phyloP scores from a whole-genome alignment of 2,797 vertebrate species.

The Sphaeramia orbicularis region DNA sequence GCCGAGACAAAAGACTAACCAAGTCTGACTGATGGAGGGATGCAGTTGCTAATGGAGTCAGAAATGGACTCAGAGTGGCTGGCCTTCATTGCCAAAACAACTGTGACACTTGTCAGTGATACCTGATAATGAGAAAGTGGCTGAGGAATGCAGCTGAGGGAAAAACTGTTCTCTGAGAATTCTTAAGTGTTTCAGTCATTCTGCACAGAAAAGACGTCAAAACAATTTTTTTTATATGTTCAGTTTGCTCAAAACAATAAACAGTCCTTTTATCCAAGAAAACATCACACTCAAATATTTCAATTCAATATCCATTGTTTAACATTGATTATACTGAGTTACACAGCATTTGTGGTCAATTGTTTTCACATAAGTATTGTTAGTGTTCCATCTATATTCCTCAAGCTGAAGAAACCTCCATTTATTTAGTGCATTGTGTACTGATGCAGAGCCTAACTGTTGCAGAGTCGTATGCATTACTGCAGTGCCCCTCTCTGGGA shows the following conservation, averaged over 20 bases:
- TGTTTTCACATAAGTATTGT: conserved; percentile 2
- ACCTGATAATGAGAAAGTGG: conserved; percentile 41
- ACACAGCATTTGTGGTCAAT: background rate
- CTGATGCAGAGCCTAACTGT: conserved; percentile 31
- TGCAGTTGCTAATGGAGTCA: conserved; percentile 52
- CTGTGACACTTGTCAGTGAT: conserved; percentile 39
- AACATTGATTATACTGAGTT: conserved; percentile 4
- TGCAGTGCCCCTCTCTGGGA: conserved; percentile 83
- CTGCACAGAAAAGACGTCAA: background rate
- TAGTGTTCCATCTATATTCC: background rate
- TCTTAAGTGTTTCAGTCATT: conserved; percentile 1
- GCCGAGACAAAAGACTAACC: conserved; percentile 44
- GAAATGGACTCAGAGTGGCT: conserved; percentile 35
- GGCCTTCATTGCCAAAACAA: conserved; percentile 49
- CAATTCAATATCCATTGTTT: background rate
- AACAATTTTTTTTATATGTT: background rate
- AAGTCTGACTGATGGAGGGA: conserved; percentile 59
- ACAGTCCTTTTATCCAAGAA: background rate
- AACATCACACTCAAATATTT: background rate
- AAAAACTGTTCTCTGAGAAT: background rate
- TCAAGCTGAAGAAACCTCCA: conserved; percentile 10
- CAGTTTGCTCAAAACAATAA: background rate
- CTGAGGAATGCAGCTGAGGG: background rate
- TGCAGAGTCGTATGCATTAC: conserved; percentile 56
- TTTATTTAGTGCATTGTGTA: conserved; percentile 20